These are phyloP conservation scores for Limnothrissa miodon DNA, from an alignment of 2,113 vertebrate genomes.

Conservation along the genomic window DNA sequence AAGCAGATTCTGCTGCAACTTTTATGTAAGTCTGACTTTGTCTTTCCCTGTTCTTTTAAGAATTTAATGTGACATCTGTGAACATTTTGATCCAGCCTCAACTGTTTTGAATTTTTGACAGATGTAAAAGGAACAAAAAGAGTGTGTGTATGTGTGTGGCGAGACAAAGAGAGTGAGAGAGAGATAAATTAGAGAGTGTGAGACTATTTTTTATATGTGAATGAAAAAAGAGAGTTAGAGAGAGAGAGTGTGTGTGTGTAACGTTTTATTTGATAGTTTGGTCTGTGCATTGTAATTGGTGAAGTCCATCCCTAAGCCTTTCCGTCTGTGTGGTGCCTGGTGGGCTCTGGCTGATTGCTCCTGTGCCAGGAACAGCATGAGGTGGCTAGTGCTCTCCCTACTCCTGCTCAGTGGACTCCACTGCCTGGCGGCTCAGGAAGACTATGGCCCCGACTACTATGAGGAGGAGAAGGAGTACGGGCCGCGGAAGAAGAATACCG, in stretches of 20 bases:
- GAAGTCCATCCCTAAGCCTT: neutral
- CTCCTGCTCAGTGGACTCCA: conserved; percentile 72
- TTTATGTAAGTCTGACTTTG: neutral
- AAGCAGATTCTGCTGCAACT: neutral
- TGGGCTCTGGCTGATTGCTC: neutral
- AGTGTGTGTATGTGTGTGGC: neutral
- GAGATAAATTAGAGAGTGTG: neutral
- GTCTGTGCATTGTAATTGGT: neutral
- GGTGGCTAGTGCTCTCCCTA: conserved; percentile 45
- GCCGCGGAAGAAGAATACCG: neutral
- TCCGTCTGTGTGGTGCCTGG: neutral
- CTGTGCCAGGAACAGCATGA: neutral
- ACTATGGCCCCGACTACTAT: conserved; percentile 67
- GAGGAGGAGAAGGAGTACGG: conserved; percentile 55
- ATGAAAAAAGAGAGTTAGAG: neutral
- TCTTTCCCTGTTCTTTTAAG: neutral
- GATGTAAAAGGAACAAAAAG: neutral
- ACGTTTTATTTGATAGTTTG: neutral
- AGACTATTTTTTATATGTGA: conserved; percentile 13
- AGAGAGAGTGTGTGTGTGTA: neutral
- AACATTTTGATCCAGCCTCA: neutral
- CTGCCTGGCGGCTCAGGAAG: conserved; percentile 69
- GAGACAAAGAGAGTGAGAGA: neutral
- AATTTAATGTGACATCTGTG: neutral
- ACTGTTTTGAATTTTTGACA: neutral